phyloP scores from a whole-genome alignment of 2,888 invertebrate genomes.

The Carterocephalus palaemon region DNA sequence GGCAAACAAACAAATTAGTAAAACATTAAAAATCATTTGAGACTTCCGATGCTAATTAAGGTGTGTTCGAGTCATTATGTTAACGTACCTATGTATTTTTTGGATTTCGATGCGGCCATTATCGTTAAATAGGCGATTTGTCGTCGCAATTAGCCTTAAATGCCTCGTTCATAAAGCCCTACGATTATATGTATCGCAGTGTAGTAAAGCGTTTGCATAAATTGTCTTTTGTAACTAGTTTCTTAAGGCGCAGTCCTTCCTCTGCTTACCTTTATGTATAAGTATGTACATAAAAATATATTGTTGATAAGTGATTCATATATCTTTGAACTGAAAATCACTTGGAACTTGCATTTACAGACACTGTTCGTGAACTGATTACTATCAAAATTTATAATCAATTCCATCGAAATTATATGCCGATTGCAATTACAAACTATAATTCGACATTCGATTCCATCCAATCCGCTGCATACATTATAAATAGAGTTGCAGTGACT shows the following conservation, averaged over 20 bases:
- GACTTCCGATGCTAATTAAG: constrained; percentile 71
- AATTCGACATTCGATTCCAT: constrained; percentile 23
- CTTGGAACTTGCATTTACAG: no score
- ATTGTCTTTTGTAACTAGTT: background rate
- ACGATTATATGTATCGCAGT: constrained; percentile 29
- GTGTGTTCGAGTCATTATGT: constrained; percentile 42
- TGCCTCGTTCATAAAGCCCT: constrained; percentile 53
- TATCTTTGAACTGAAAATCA: no score
- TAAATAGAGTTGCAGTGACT: constrained; percentile 59
- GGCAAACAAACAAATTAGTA: constrained; percentile 63
- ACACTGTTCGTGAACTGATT: no score
- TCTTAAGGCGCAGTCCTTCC: no score
- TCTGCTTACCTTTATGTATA: no score
- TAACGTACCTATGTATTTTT: constrained; percentile 41
- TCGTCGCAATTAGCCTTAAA: constrained; percentile 64
- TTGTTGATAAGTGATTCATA: no score
- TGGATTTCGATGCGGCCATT: constrained; percentile 60
- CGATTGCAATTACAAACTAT: constrained; percentile 17
- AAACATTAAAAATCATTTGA: constrained; percentile 61
- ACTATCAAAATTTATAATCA: no score
- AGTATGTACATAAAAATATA: no score
- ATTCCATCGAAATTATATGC: background rate
- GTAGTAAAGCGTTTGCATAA: background rate
- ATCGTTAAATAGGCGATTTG: constrained; percentile 60
- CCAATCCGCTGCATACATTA: constrained; percentile 34